These are phyloP conservation scores for Anolis carolinensis DNA, from an alignment of 2,113 vertebrate genomes.

Conservation along the genomic window DNA sequence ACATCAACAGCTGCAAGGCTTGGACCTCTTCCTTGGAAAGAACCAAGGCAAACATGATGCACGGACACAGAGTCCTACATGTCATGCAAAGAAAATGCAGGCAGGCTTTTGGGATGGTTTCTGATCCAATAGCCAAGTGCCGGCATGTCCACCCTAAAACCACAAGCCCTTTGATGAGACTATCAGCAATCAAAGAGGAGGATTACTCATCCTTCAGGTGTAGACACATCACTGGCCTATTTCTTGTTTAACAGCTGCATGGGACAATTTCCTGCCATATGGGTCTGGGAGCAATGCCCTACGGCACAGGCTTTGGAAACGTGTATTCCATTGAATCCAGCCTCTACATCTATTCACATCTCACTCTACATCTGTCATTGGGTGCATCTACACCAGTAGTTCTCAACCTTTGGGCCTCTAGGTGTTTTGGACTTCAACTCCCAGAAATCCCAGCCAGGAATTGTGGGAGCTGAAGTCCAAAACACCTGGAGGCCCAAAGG, in stretches of 20 bases:
- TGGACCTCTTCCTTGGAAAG: background rate
- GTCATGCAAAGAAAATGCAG: background rate
- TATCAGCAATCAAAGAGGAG: background rate
- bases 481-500: no score
- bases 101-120: no score
- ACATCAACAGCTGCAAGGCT: background rate
- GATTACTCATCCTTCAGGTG: background rate
- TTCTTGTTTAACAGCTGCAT: background rate
- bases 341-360: background rate
- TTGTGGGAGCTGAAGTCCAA: no score
- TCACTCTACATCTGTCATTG: background rate
- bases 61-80: background rate
- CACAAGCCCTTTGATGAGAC: background rate
- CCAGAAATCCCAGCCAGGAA: no score
- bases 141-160: background rate
- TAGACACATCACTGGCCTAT: background rate
- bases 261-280: background rate
- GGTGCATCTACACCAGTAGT: no score
- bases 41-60: background rate
- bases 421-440: no score
- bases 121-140: background rate
- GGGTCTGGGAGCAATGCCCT: no score
- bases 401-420: no score
- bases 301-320: no score
- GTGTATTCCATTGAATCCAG: background rate